phyloP scores from a whole-genome alignment of 2,797 vertebrate species.

The Paguma larvata region DNA sequence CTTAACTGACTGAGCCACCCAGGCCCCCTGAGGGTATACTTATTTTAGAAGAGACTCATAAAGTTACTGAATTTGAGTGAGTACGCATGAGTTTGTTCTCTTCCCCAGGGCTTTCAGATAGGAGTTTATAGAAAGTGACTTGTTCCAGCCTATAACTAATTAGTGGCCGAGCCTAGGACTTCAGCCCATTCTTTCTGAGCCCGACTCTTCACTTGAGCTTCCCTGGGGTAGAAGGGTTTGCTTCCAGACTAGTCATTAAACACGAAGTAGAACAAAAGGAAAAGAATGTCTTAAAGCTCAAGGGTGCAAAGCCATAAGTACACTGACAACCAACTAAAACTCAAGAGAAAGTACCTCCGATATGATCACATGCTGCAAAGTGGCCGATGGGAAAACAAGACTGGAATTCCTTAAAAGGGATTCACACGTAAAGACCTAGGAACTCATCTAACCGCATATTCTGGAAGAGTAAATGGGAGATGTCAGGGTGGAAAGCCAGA shows the following conservation, averaged over 20 bases:
- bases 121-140: conserved; percentile 31
- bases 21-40: not conserved
- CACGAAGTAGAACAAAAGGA: not conserved
- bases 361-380: not conserved
- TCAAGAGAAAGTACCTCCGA: not conserved
- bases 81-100: not conserved
- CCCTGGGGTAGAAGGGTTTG: conserved; percentile 1
- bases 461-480: not conserved
- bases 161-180: not conserved
- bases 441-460: not conserved
- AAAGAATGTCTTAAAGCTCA: conserved; percentile 52
- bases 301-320: not conserved
- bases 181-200: conserved; percentile 9
- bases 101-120: conserved; percentile 40
- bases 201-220: conserved; percentile 12
- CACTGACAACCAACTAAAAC: not conserved
- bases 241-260: conserved; percentile 13
- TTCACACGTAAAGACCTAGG: conserved; percentile 49
- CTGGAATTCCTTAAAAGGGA: not conserved
- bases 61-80: conserved; percentile 8
- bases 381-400: not conserved
- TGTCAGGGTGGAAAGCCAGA: not conserved
- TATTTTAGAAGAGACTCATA: conserved; percentile 56
- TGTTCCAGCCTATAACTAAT: conserved; percentile 10
- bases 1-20: too few species aligned